These are phyloP conservation scores for Thunnus maccoyii DNA, from an alignment of 2,113 vertebrate genomes.

Conservation along the genomic window DNA sequence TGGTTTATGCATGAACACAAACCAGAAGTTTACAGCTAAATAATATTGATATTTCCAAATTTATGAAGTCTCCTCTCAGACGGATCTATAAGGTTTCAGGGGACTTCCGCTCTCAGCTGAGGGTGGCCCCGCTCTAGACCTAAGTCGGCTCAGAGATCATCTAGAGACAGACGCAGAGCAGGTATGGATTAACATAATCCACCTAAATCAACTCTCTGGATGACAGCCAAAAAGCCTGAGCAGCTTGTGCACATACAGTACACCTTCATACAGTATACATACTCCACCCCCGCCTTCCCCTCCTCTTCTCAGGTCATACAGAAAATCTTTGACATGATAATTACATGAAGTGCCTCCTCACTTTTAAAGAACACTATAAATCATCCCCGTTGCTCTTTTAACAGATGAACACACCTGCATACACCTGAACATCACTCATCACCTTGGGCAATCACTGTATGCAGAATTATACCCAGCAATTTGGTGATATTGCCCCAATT, in stretches of 20 bases:
- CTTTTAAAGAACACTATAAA: slow-evolving; percentile 59
- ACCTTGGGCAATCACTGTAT: slow-evolving; percentile 51
- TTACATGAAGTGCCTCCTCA: slow-evolving; percentile 55
- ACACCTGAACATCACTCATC: slow-evolving; percentile 55
- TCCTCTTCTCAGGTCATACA: slow-evolving; percentile 35
- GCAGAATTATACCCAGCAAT: slow-evolving; percentile 66
- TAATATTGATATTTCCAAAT: not conserved
- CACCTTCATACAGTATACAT: slow-evolving; percentile 13
- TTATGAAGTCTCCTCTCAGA: not conserved
- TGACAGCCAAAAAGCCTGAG: slow-evolving; percentile 64
- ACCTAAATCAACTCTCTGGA: slow-evolving; percentile 71
- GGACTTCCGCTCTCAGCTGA: slow-evolving; percentile 67
- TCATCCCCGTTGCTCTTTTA: slow-evolving; percentile 53
- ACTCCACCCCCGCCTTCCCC: not conserved
- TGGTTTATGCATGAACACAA: too few species aligned
- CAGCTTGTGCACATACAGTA: slow-evolving; percentile 18
- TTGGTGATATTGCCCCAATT: slow-evolving; percentile 70
- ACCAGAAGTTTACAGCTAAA: too few species aligned
- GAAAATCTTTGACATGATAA: slow-evolving; percentile 70
- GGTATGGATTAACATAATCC: slow-evolving; percentile 80
- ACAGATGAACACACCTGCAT: slow-evolving; percentile 63
- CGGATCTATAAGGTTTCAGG: slow-evolving; percentile 39
- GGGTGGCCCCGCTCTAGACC: slow-evolving; percentile 58
- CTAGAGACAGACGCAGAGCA: slow-evolving; percentile 67
- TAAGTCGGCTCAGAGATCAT: slow-evolving; percentile 52